Percentiles rank a stretch among this genome's conserved stretches.
These are phyloP conservation scores for Huso huso DNA, from an alignment of 2,797 vertebrate species.

Conservation along the genomic window DNA sequence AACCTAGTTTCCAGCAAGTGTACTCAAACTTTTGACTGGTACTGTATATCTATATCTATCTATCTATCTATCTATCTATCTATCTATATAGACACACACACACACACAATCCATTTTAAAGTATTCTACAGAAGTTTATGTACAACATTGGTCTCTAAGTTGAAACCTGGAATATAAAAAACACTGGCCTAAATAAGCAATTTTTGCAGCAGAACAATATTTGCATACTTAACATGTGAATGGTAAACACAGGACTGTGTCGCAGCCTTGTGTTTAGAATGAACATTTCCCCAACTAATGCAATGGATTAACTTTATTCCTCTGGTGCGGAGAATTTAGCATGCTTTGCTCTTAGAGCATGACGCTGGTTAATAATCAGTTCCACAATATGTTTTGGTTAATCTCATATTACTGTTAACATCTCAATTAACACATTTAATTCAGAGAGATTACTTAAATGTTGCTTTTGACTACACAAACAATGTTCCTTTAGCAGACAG, in stretches of 20 bases:
- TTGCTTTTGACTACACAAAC: constrained; percentile 33
- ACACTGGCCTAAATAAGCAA: no score
- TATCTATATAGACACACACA: no score
- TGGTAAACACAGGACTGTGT: not conserved
- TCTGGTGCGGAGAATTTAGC: constrained; percentile 46
- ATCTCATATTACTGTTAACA: constrained; percentile 65
- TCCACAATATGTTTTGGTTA: constrained; percentile 54
- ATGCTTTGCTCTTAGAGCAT: constrained; percentile 50
- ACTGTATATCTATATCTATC: no score
- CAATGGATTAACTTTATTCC: constrained; percentile 57
- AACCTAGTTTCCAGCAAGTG: no score
- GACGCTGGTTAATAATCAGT: constrained; percentile 54
- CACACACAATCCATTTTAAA: no score
- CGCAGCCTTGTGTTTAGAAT: constrained; percentile 37
- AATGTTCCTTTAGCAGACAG: constrained; percentile 30
- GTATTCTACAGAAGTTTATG: no score
- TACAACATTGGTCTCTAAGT: no score
- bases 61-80: no score
- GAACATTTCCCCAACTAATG: constrained; percentile 56
- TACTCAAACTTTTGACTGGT: no score
- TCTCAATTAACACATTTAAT: constrained; percentile 72
- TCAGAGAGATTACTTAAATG: constrained; percentile 61
- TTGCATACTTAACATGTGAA: no score
- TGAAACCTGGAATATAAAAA: no score
- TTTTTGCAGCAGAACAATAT: no score